Conservation (phyloP, 2,888 invertebrate species). For the Ecdyonurus torrentis region DNA sequence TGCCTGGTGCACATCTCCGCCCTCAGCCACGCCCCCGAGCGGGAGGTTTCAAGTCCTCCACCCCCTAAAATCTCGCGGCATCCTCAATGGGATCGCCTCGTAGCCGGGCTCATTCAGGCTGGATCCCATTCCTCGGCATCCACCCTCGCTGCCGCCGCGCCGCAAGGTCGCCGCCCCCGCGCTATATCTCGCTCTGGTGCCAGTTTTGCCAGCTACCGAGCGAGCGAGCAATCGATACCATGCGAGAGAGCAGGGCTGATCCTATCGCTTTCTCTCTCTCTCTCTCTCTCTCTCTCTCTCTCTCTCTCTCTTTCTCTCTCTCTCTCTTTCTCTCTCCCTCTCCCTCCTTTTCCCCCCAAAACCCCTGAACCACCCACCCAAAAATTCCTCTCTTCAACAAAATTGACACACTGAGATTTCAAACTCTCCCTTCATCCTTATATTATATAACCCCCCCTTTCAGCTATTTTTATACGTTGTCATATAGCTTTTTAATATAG, state of each 20-base stretch:
- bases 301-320: not conserved
- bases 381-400: not conserved
- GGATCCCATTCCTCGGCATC: not conserved
- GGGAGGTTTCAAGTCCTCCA: not conserved
- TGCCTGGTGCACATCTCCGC: not conserved
- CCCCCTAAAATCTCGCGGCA: not conserved
- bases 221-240: not conserved
- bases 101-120: conserved; percentile 4
- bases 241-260: not conserved
- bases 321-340: too few relatives aligned
- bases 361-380: not conserved
- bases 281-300: not conserved
- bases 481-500: too few relatives aligned
- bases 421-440: not conserved
- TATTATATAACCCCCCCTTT: too few relatives aligned
- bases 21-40: not conserved
- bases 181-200: not conserved
- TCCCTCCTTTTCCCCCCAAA: too few relatives aligned
- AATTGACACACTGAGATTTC: not conserved
- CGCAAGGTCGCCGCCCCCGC: not conserved
- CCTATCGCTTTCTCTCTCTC: not conserved
- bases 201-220: not conserved
- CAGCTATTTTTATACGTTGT: too few relatives aligned
- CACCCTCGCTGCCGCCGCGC: not conserved
- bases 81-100: not conserved